Percentiles rank a stretch among this genome's conserved stretches.
These are phyloP conservation scores for Sitta europaea DNA, from an alignment of 2,113 vertebrate species.

Conservation along the genomic window DNA sequence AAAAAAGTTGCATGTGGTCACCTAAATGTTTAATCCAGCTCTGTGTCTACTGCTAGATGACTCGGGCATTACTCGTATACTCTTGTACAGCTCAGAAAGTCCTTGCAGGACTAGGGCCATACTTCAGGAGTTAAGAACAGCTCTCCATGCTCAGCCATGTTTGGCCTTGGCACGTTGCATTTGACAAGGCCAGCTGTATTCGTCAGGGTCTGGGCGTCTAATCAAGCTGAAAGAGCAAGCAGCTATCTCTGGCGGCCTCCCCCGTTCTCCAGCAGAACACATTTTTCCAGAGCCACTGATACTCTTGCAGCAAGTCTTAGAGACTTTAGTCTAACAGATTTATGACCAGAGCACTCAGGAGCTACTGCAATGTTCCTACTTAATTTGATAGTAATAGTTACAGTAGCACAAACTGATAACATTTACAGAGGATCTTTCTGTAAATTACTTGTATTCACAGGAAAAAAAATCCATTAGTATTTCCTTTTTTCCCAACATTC, in stretches of 20 bases:
- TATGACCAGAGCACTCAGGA: background rate
- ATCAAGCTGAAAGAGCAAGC: background rate
- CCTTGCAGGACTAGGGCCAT: background rate
- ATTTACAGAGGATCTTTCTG: background rate
- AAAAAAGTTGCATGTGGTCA: background rate
- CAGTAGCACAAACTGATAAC: background rate
- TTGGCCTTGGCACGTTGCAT: background rate
- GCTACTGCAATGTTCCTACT: background rate
- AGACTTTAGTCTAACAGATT: background rate
- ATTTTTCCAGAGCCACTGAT: constrained; percentile 25
- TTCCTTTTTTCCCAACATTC: background rate
- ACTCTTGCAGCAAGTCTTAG: background rate
- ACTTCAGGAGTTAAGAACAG: background rate
- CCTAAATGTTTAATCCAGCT: background rate
- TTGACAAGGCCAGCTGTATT: constrained; percentile 14
- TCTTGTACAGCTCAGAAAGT: background rate
- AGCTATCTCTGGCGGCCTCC: constrained; percentile 17
- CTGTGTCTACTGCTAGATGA: background rate
- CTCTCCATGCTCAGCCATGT: background rate
- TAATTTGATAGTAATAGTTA: background rate
- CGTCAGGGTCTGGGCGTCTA: background rate
- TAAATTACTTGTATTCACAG: background rate
- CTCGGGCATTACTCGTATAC: background rate
- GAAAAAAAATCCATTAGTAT: background rate
- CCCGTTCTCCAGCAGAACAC: background rate